Conservation (phyloP, 2,888 invertebrate genomes). For the Hydrotaea cyrtoneurina region DNA sequence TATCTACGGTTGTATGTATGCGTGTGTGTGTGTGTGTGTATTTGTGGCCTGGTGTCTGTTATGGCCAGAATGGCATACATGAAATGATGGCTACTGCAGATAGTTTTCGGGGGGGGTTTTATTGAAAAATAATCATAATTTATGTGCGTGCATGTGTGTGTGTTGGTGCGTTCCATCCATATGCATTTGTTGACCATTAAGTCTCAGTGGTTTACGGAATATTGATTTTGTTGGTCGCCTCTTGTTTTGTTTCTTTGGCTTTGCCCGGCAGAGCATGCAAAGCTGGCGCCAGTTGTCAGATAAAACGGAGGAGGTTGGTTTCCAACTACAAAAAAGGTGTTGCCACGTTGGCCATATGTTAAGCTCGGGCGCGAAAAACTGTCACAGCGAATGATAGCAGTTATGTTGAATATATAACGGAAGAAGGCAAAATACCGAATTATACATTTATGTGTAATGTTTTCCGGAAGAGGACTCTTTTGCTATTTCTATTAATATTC, state of each 20-base stretch:
- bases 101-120: constrained; percentile 37
- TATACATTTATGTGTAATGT: too few relatives aligned
- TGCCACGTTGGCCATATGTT: not conserved
- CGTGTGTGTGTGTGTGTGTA: not conserved
- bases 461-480: too few relatives aligned
- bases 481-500: too few relatives aligned
- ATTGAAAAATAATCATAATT: constrained; percentile 50
- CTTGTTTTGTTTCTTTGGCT: not conserved
- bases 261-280: not conserved
- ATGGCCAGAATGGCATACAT: constrained; percentile 1
- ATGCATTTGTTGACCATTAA: constrained; percentile 6
- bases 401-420: too few relatives aligned
- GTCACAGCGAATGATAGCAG: too few relatives aligned
- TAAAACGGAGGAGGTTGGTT: not conserved
- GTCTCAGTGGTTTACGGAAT: constrained; percentile 11
- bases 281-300: not conserved
- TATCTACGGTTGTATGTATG: not conserved
- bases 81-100: constrained; percentile 48
- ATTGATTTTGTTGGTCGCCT: not conserved
- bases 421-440: too few relatives aligned
- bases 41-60: not conserved
- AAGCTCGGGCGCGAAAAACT: too few relatives aligned
- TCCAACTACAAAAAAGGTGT: not conserved
- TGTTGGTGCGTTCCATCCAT: not conserved
- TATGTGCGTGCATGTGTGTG: constrained; percentile 3